A percentile compares a stretch with the other conserved stretches of the same genome.
These are phyloP conservation scores for Autographa gamma DNA, from an alignment of 2,888 invertebrate species.

Conservation along the genomic window DNA sequence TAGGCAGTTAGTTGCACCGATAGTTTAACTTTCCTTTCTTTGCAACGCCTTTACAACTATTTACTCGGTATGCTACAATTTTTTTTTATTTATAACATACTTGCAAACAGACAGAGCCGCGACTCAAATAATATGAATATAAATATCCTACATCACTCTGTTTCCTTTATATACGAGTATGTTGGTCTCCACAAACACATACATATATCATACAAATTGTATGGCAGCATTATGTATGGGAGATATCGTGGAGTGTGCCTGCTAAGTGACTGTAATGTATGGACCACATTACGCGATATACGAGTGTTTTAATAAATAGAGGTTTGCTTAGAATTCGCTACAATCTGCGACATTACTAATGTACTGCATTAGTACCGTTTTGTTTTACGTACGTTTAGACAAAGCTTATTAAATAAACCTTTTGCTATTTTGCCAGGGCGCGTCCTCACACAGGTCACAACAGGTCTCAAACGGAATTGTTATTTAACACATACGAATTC, in stretches of 20 bases:
- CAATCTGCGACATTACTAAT: conserved; percentile 2
- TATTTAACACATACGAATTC: too few relatives aligned
- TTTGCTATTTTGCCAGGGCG: too few relatives aligned
- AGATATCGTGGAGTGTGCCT: conserved; percentile 1
- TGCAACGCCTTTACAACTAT: too few relatives aligned
- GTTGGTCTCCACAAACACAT: conserved; percentile 31
- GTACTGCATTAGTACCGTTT: not conserved
- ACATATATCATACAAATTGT: conserved; percentile 41
- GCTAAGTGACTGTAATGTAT: conserved; percentile 28
- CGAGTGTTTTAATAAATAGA: conserved; percentile 17
- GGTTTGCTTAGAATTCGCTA: conserved; percentile 27
- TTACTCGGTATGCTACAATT: too few relatives aligned
- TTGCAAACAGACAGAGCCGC: not conserved
- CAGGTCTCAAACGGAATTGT: too few relatives aligned
- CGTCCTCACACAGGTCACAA: too few relatives aligned
- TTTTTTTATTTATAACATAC: not conserved
- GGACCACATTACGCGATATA: conserved; percentile 25
- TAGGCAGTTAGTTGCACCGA: too few relatives aligned
- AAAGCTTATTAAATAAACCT: not conserved
- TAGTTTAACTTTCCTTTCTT: too few relatives aligned
- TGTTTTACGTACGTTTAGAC: not conserved
- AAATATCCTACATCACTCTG: conserved; percentile 30
- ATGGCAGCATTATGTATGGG: conserved; percentile 18
- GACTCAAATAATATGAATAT: not conserved
- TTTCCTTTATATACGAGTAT: conserved; percentile 9